These are phyloP conservation scores for Onychostoma macrolepis DNA, from an alignment of 2,113 vertebrate species.

Conservation along the genomic window DNA sequence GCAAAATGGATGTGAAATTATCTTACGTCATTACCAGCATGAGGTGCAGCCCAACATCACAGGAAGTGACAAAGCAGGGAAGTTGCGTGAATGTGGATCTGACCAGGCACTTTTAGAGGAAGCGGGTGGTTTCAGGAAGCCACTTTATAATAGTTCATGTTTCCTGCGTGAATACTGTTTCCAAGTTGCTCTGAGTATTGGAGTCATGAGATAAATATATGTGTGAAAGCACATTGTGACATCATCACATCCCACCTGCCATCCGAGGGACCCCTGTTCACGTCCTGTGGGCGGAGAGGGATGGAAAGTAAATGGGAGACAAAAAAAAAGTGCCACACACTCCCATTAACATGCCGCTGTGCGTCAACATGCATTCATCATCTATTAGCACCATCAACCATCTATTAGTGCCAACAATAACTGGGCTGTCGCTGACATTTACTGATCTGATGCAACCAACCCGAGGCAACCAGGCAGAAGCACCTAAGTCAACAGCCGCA, in stretches of 20 bases:
- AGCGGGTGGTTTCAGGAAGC: constrained; percentile 52
- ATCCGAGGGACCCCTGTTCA: constrained; percentile 53
- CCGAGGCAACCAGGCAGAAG: not conserved
- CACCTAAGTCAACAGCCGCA: constrained; percentile 32
- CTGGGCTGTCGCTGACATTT: not conserved
- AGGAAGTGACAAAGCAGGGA: constrained; percentile 9
- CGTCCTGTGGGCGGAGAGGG: constrained; percentile 52
- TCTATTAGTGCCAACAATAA: constrained; percentile 20
- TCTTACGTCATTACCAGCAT: not conserved
- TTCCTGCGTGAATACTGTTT: constrained; percentile 43
- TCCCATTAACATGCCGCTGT: not conserved
- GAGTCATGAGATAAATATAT: constrained; percentile 21
- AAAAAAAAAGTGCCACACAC: not conserved
- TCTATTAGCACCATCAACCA: not conserved
- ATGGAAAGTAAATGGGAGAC: constrained; percentile 11
- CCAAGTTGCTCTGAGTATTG: constrained; percentile 20
- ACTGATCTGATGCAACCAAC: constrained; percentile 22
- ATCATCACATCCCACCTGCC: constrained; percentile 57
- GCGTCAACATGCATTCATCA: constrained; percentile 11
- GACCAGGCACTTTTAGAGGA: constrained; percentile 29
- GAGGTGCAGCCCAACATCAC: not conserved
- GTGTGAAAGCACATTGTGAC: constrained; percentile 9
- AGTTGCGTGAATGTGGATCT: constrained; percentile 55
- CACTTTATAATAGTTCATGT: constrained; percentile 41
- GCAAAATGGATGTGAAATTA: not conserved